Percentiles rank a stretch among this genome's conserved stretches.
phyloP scores from a whole-genome alignment of 2,888 invertebrate species.

The Adelognathus sp. region DNA sequence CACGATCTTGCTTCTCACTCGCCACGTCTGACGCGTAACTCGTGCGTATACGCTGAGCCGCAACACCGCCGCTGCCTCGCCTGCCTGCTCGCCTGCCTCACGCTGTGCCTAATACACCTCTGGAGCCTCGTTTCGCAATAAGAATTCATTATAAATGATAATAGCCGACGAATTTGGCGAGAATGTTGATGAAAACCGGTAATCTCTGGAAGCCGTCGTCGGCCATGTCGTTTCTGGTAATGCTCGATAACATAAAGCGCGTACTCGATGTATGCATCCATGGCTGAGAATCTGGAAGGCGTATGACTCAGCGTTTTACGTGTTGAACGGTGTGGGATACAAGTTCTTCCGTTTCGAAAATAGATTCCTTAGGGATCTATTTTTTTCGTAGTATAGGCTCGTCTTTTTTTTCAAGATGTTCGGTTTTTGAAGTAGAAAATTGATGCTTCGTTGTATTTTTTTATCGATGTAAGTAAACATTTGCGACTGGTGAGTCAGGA shows the following conservation, averaged over 20 bases:
- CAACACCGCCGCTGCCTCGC: not conserved
- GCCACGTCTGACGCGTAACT: slow-evolving; percentile 47
- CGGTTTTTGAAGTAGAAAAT: no score
- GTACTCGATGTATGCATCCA: slow-evolving; percentile 8
- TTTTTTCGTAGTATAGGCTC: no score
- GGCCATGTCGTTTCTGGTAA: slow-evolving; percentile 24
- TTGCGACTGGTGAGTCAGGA: no score
- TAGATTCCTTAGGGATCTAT: not conserved
- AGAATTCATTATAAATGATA: slow-evolving; percentile 64
- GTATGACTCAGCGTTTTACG: not conserved
- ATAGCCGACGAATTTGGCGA: slow-evolving; percentile 62
- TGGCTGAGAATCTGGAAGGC: no score
- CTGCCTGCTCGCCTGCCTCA: no score
- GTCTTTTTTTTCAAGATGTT: no score
- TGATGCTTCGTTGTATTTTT: no score
- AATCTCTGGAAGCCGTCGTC: slow-evolving; percentile 48
- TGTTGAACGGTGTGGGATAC: not conserved
- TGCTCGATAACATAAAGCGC: slow-evolving; percentile 21
- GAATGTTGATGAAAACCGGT: slow-evolving; percentile 59
- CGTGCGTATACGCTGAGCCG: slow-evolving; percentile 34
- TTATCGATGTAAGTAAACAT: no score
- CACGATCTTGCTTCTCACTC: slow-evolving; percentile 26
- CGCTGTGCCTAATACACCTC: no score
- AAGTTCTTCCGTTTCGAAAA: not conserved
- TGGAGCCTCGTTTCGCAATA: slow-evolving; percentile 53